Base-by-base conservation (phyloP, 2,888 invertebrate genomes). In the Pollenia amentaria region DNA sequence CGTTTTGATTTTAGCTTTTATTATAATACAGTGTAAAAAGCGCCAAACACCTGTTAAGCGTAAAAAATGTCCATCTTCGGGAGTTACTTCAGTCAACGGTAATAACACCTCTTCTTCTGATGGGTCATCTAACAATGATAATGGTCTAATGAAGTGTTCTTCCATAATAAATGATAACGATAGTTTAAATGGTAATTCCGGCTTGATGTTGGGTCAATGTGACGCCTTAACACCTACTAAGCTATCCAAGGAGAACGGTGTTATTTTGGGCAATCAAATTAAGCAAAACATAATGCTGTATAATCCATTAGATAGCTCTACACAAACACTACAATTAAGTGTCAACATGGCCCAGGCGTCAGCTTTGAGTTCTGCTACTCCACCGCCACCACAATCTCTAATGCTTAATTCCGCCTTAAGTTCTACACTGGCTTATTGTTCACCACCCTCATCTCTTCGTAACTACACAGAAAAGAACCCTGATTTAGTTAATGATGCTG, bases 401-500 rank as follows among this genome's bases (percentile, higher is more conserved):
- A 90, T 94, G 95, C 88, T 90, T 1, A 18, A 90, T 93, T 40
- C 91, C 64, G 48, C 88, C 10, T 87, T 92, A 21, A 89, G 92
- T 72, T 90, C 90, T 11, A 89, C 90, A 0, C 60, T 92, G 12
- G 95, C 94, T 78, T 94, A 94, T 84, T 94, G 94, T 76, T 94
- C 95, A 90, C 96, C 95, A 73, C 94, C 95, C 1, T 93, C 94
- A 1, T 92, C 93, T n/a, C 89, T 94, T 88, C 92, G 94, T 79
- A 94, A 94, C 87, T 94, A 94, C 89, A 94, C 89, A 70, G 96
- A 97, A 92, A 96, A 96, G 93, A 97, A 97, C 93, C 97, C 97
- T 78, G 97, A 97, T 93, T 94, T 97, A 92, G 96, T 97, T 92
- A 97, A 96, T 93, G 97, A 96, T 91, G 96, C 93, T 3, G 96